Evolutionary conservation across 2,888 invertebrate species (phyloP), one percentile per base, ranked within the genome.

Genomic region (Schizaphis graminum): DNA sequence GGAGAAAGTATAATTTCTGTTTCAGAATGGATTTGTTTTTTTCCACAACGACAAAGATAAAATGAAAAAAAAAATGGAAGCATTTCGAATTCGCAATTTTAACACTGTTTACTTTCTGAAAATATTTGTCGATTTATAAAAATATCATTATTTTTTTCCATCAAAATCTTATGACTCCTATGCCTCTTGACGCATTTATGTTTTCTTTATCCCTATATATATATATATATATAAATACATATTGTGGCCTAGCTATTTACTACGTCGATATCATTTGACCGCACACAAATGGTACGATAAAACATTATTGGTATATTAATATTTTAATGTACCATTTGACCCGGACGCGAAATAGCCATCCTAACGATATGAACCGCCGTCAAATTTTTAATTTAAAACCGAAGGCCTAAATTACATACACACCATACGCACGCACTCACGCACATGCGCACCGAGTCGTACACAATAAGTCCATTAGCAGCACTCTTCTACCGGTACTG

Each of bases 401-500:
- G 26, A 89, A 41, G 44, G 26, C 41, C 77, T 77, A 2, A 3
- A 3, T 3, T 28, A 61, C 13, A 49, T 44, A 26, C 47, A 91
- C 67, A 91, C 77, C 26, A 11, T 13, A n/a, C n/a, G 13, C 61
- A 10, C 88, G 0, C 28, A 41, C 56, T 5, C 41, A 57, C 44
- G 13, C 16, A 77, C 77, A 35, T 35, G 11, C 57, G 0, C 89
- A 16, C 57, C 28, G 11, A 57, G n/a, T 89, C 26, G 47, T 91
- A 91, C 77, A 91, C 91, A 84, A 91, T 53, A 91, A 91, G 8
- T 53, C 84, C 53, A 84, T 84, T 84, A 84, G 41, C 49, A 49
- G 41, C 49, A 49, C 24, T 91, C 47, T 26, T 49, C 26, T 41
- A 41, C 84, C 10, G 84, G 28, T 28, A 8, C 13, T 21, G 77